phyloP scores from a whole-genome alignment of 2,113 vertebrate genomes.

The Melanostigma gelatinosum region DNA sequence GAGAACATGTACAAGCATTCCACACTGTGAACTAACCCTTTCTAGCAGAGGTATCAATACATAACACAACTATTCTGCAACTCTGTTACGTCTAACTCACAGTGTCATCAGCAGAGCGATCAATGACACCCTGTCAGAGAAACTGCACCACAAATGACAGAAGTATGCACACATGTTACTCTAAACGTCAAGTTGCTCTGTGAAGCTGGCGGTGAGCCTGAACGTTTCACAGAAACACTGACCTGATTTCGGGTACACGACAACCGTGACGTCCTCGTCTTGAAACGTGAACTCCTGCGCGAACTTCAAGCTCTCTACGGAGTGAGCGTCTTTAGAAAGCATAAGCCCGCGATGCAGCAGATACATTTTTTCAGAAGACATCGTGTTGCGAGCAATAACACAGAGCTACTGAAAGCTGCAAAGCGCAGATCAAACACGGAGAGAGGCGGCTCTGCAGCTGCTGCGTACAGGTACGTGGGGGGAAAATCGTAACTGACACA shows the following conservation, averaged over 20 bases:
- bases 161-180: too few species aligned
- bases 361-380: slow-evolving; percentile 22
- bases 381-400: neutral
- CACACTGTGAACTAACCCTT: too few species aligned
- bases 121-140: too few species aligned
- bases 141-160: too few species aligned
- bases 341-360: slow-evolving; percentile 20
- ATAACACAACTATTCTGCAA: too few species aligned
- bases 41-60: too few species aligned
- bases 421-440: neutral
- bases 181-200: too few species aligned
- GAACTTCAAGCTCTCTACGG: slow-evolving; percentile 64
- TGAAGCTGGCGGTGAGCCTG: neutral
- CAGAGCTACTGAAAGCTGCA: neutral
- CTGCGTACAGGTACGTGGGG: neutral
- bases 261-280: slow-evolving; percentile 69
- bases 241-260: slow-evolving; percentile 76
- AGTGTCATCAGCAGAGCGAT: too few species aligned
- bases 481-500: neutral
- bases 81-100: too few species aligned
- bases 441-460: accelerated
- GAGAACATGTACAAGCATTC: too few species aligned
- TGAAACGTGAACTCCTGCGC: slow-evolving; percentile 60
- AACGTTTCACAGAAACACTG: neutral
- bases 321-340: slow-evolving; percentile 65